Base-by-base conservation (phyloP, 2,113 vertebrate genomes). In the Myotis davidii region DNA sequence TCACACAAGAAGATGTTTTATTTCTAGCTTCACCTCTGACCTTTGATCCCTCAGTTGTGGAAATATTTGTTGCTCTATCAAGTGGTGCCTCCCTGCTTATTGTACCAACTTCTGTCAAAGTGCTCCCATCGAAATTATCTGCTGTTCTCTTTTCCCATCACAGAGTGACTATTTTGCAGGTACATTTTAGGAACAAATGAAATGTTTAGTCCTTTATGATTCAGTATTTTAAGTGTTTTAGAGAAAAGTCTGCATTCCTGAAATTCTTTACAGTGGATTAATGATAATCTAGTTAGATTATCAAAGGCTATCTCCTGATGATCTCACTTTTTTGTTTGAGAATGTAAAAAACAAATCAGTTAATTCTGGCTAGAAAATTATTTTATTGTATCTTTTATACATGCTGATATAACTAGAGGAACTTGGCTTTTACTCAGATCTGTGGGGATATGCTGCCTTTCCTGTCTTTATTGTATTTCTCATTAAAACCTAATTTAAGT, bases 21-120 rank as follows among this genome's bases (percentile, higher is more conserved):
- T 99, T 99, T 96, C 97, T 99, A 88, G 99, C 99, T 39, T 99
- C 99, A 23, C 99, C 99, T 27, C 97, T 99, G 90, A 99, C 99
- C 6, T 99, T 99, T 98, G 99, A 99, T 97, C 99, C 99, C 0
- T 99, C 99, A 6, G 99, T 99, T 93, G 98, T 99, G 97, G 99
- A 99, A 64, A 94, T 99, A 89, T 99, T 99, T 92, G 6, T 99
- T 81, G 98, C 99, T 37, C 97, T 99, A 16, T 98, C 99, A 2
- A 99, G 99, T 0, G 99, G 99, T 29, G 99, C 99, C 56, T 98
- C 98, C 94, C 98, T 99, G 87, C 99, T 99, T 42, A 93, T 99
- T 1, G 93, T 99, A n/a, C 99, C 99, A n/a, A 93, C 98, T 27
- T 61, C 98, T 11, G 87, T 99, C 90, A 99, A 99, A 98, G 98